Evolutionary conservation across 2,113 vertebrate genomes (phyloP), one percentile per base, ranked within the genome.

Genomic region (Suricata suricatta): DNA sequence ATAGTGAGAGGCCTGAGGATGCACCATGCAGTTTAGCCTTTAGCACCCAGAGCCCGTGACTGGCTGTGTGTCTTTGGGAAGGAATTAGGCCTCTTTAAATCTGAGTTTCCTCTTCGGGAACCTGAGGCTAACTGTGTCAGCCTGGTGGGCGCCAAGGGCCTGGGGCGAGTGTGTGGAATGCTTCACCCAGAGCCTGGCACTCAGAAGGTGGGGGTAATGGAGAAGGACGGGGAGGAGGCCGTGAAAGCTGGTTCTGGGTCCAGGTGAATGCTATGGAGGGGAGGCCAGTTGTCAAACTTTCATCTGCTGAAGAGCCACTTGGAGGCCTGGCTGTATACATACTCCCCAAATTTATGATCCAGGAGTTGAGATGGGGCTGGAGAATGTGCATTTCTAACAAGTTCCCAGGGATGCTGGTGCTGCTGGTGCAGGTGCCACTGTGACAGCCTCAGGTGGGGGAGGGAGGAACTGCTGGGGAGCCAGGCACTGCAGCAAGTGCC

Each of bases 311-410:
- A 77, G 41, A 85, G 54, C 64, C 50, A n/a, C 31, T 3, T 64
- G n/a, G 14, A 90, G 63, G 64, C 64, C n/a, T 5, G 1, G 66
- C 71, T 74, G 23, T 41, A n/a, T 74, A 31, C 63, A 35, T 4
- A 31, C 15, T 66, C 38, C 27, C 10, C 4, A 54, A 66, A 38
- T 27, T 47, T 54, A n/a, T 83, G 64, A 63, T 52, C 16, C 0
- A 15, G 79, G 25, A 2, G 0, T 4, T 41, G 29, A 66, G 44
- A 16, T 31, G 7, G 27, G 8, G 16, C 29, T 8, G 1, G 4
- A 66, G 66, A 63, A 77, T 33, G 38, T 64, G 41, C 31, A 10
- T 80, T 85, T 82, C 31, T 81, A 35, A 29, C 16, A 64, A 17
- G 38, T 84, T 89, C 44, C n/a, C 41, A 44, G 60, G 69, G 35